phyloP scores from a whole-genome alignment of 2,113 vertebrate genomes.

The Caretta caretta region DNA sequence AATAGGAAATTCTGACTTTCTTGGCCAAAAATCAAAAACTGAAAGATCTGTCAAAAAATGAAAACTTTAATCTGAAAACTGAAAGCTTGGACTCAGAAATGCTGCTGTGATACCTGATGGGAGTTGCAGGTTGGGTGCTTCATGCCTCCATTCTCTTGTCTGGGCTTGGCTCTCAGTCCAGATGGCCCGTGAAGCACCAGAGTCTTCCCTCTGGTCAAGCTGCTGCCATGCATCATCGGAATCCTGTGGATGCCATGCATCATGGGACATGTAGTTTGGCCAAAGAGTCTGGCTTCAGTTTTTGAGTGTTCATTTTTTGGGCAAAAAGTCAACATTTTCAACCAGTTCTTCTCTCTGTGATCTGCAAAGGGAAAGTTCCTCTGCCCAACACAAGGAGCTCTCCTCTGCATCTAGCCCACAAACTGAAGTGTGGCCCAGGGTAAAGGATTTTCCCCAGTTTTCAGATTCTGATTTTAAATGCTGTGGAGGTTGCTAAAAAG shows the following conservation, averaged over 20 bases:
- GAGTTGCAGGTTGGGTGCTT: not conserved
- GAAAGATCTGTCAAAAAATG: not conserved
- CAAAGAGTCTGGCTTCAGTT: not conserved
- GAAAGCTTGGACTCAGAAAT: not conserved
- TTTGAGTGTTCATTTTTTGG: not conserved
- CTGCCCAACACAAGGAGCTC: not conserved
- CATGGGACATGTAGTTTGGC: not conserved
- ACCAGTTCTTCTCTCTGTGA: not conserved
- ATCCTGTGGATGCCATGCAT: not conserved
- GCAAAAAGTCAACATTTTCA: not conserved
- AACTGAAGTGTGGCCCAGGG: not conserved
- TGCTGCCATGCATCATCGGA: not conserved
- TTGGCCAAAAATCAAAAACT: not conserved
- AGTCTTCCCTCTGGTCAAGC: not conserved
- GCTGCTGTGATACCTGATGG: not conserved
- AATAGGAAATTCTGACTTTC: not conserved
- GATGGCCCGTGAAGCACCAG: not conserved
- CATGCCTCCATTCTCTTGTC: not conserved
- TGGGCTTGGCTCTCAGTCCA: not conserved
- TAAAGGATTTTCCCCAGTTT: not conserved
- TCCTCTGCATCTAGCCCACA: not conserved
- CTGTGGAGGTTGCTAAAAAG: not conserved
- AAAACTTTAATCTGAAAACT: not conserved
- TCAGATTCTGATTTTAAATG: not conserved
- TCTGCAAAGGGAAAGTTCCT: not conserved